Base-by-base conservation (phyloP, 1,140 invertebrate species). In the Aporrectodea caliginosa region DNA sequence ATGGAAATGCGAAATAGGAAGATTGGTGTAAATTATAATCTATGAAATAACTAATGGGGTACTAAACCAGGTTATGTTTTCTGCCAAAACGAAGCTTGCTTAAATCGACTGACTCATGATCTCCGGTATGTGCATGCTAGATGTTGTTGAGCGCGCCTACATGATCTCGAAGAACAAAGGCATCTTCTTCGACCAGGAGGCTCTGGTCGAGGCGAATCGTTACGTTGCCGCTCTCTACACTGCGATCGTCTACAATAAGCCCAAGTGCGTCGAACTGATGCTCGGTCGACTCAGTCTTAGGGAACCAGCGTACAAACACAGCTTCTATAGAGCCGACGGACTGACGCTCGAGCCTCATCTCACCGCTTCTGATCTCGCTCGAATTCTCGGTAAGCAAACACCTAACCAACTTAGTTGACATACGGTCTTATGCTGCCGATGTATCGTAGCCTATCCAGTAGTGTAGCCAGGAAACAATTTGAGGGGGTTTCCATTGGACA, bases 161-260 rank as follows among this genome's bases (percentile, higher is more conserved):
- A 32, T 80, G 75, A 80, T 80, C 31, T 80, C 79, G 71, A 69
- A 72, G n/a, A 35, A 80, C 79, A 80, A 80, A 58, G 75, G 32
- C n/a, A 35, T 69, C 35, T 80, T 80, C 75, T 80, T 80, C 31
- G 79, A 68, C 2, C 69, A 69, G 69, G 35, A 72, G 29, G 79
- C 69, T n/a, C 31, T 80, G 69, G 75, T 69, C 2, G 79, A 80
- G 30, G 75, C 73, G 1, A 80, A 80, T 31, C 73, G 79, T 30
- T 80, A 80, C 69, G 73, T 78, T 16, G 79, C 79, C 1, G 73
- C 75, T 2, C 34, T 80, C 31, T 80, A 77, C 58, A 77, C 74
- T 27, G 75, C 79, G 2, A 74, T 80, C 30, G 75, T 69, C 16
- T 80, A 77, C 75, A 77, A 80, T 27, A 35, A 35, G 69, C 69